Conservation (phyloP, 2,797 vertebrate genomes). For the Heliangelus exortis region DNA sequence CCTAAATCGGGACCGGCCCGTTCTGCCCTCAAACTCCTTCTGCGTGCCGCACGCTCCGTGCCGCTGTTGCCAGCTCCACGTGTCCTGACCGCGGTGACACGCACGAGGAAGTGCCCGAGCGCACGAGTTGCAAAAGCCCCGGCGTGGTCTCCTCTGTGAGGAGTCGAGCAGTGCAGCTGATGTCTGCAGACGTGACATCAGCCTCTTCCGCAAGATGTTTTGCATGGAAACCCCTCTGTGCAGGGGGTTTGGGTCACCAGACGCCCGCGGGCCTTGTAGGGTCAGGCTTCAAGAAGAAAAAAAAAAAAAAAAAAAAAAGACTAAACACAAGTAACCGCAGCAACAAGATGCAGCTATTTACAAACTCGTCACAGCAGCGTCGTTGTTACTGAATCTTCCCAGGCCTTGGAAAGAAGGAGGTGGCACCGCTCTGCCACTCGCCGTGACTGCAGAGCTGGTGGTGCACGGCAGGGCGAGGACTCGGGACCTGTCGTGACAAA, state of each 20-base stretch:
- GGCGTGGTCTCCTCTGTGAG: accelerated
- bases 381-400: accelerated
- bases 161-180: accelerated
- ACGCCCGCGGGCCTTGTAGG: accelerated
- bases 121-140: accelerated
- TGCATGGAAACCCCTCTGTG: accelerated
- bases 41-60: neutral
- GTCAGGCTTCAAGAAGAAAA: too few relatives aligned
- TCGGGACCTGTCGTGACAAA: neutral
- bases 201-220: neutral
- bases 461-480: accelerated
- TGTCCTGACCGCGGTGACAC: too few relatives aligned
- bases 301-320: neutral
- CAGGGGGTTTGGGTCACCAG: accelerated
- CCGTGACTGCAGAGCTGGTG: accelerated
- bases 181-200: accelerated
- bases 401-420: accelerated
- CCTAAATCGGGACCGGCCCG: accelerated
- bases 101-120: neutral
- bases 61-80: too few relatives aligned
- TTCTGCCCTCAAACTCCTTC: too few relatives aligned
- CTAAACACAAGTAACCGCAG: accelerated
- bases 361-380: accelerated
- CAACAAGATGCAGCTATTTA: accelerated
- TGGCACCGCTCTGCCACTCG: accelerated